A percentile compares a stretch with the other conserved stretches of the same genome.
Evolutionary conservation across 2,797 vertebrate species (phyloP).

Genomic region (Poeciliopsis paucimaculata): DNA sequence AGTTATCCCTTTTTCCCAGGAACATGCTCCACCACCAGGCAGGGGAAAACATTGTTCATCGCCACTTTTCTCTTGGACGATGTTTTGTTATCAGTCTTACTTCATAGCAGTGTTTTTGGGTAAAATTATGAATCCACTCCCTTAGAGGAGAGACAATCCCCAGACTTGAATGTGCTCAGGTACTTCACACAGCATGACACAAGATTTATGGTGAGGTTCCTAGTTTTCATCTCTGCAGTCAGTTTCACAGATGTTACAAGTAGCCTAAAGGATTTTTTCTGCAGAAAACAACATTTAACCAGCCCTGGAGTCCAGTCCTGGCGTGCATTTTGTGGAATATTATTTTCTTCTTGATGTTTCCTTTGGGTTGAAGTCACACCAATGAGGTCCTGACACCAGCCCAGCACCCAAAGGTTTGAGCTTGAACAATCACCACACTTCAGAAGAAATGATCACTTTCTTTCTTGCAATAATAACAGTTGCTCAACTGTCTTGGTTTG

Average conservation of each 20-base stretch:
- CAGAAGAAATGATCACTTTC: background rate
- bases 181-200: background rate
- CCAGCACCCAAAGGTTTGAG: background rate
- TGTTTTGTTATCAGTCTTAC: too few species aligned
- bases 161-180: background rate
- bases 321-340: background rate
- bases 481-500: background rate
- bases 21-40: background rate
- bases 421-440: background rate
- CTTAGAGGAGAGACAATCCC: background rate
- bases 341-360: background rate
- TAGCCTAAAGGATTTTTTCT: background rate
- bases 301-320: background rate
- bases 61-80: background rate
- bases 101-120: background rate
- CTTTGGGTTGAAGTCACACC: background rate
- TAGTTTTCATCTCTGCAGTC: background rate
- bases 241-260: background rate
- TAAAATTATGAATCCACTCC: background rate
- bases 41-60: background rate
- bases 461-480: background rate
- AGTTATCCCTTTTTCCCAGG: background rate
- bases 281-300: background rate
- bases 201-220: background rate
- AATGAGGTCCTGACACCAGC: background rate